Base-by-base conservation (phyloP, 2,797 vertebrate species). In the Remorina albescens region DNA sequence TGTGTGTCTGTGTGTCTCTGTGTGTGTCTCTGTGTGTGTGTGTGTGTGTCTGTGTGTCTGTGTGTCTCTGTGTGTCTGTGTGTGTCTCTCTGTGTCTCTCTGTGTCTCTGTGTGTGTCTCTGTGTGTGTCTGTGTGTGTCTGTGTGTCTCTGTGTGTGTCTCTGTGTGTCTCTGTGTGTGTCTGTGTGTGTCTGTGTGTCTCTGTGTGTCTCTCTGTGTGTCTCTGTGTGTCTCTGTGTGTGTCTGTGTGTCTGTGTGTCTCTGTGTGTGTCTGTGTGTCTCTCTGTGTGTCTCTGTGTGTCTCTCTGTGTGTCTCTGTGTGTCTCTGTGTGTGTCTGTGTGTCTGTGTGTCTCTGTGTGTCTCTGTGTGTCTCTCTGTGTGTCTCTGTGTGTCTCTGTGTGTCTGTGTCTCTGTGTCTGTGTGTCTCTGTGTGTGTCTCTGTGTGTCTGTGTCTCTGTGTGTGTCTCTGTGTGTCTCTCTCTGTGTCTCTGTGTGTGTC, bases 341-440 rank as follows among this genome's bases (percentile, higher is more conserved):
- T n/a, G n/a, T n/a, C n/a, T n/a, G 4, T 93, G 71, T 74, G 56
- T 78, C 59, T 66, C 64, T 82, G 62, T 72, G n/a, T n/a, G n/a
- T n/a, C n/a, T n/a, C n/a, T n/a, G 4, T 93, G 71, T 74, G 56
- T 78, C 59, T 66, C 64, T 82, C 59, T 72, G 4, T 93, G 71
- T 74, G 56, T 78, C 59, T 66, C 64, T 82, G 62, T 72, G n/a
- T n/a, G n/a, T n/a, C n/a, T n/a, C n/a, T n/a, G n/a, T n/a, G n/a
- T n/a, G n/a, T n/a, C n/a, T 93, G 71, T 74, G 56, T 78, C 59
- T 66, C 64, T 82, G 62, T 72, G n/a, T n/a, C n/a, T n/a, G 4
- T 93, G 71, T 74, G 56, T 78, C 59, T 66, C 64, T 82, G 62
- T 72, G n/a, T n/a, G n/a, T n/a, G n/a, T n/a, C n/a, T n/a, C n/a